Evolutionary conservation across 2,113 vertebrate genomes (phyloP), one percentile per base, ranked within the genome.

Genomic region (Harpagus bidentatus): DNA sequence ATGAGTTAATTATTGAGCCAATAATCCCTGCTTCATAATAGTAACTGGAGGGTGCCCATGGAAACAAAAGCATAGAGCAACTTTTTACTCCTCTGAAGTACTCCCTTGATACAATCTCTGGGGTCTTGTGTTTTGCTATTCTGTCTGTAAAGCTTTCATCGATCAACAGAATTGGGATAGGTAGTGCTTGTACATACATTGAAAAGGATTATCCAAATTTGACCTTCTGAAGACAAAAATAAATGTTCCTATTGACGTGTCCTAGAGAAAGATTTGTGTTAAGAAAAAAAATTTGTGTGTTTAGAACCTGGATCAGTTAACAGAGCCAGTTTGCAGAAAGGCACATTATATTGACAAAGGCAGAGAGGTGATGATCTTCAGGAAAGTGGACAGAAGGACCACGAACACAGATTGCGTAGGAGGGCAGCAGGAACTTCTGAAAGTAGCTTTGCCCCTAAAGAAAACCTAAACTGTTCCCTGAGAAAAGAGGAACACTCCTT

Each of bases 1-100:
- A 19, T 89, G 5, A 71, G 89, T 97, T 89, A 83, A 96, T 96
- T 86, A 92, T 42, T 85, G 80, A 86, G 29, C 21, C 38, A 92
- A 79, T 85, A 89, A 94, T 62, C 52, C 78, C 47, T 22, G 10
- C 62, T 90, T 91, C 50, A 15, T 91, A 71, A 66, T 18, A 53
- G 62, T 70, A 90, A 62, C 71, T 74, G 36, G 74, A 86, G 62
- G 36, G 23, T 62, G 34, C n/a, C 53, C 69, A 67, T 20, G 13
- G 55, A 95, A 97, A 93, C 11, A 63, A 80, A 87, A 87, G 18
- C 66, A 58, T 13, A 71, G 12, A 66, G 32, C 4, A 93, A 58
- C 26, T 72, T 73, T 48, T 71, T 48, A 11, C 9, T 88, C 21
- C 13, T 80, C 53, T 40, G 31, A 86, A 92, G 38, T 29, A 69